Evolutionary conservation across 2,888 invertebrate species (phyloP).

Genomic region (Drosophila testacea): DNA sequence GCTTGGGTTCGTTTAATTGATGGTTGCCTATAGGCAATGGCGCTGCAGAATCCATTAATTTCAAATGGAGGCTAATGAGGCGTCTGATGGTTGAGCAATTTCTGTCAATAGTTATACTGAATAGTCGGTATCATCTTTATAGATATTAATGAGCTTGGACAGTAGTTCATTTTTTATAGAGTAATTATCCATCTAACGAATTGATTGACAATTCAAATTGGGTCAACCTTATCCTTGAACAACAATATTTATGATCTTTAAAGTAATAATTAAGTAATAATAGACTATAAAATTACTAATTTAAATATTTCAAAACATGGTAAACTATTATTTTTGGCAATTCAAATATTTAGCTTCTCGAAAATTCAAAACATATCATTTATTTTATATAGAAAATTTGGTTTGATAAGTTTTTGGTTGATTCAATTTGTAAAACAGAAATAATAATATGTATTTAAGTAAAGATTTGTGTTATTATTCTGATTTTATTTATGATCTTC

Average conservation of each 20-base stretch:
- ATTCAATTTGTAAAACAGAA: too few relatives aligned
- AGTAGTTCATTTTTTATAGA: slow-evolving; percentile 15
- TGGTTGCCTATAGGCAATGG: slow-evolving; percentile 49
- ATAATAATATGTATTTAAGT: too few relatives aligned
- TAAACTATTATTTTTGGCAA: too few relatives aligned
- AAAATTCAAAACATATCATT: too few relatives aligned
- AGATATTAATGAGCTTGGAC: slow-evolving; percentile 43
- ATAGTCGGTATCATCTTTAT: slow-evolving; percentile 22
- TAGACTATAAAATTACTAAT: too few relatives aligned
- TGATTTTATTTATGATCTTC: too few relatives aligned
- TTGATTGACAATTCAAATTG: slow-evolving; percentile 8
- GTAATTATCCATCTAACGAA: slow-evolving; percentile 13
- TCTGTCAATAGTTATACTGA: slow-evolving; percentile 39
- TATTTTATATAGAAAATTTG: too few relatives aligned
- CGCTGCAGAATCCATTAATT: slow-evolving; percentile 52
- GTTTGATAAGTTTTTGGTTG: too few relatives aligned
- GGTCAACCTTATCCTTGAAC: slow-evolving; percentile 7
- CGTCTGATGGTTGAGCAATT: slow-evolving; percentile 42
- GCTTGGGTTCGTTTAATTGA: slow-evolving; percentile 63
- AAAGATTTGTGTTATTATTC: too few relatives aligned
- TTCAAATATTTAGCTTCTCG: too few relatives aligned
- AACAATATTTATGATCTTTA: neutral
- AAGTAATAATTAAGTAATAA: neutral
- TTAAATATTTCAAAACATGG: neutral
- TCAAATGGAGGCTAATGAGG: slow-evolving; percentile 57